Percentiles rank a stretch among this genome's conserved stretches.
These are phyloP conservation scores for Dendrophyllia cribrosa DNA, from an alignment of 64 coral and sea anemone genomes.

Conservation along the genomic window DNA sequence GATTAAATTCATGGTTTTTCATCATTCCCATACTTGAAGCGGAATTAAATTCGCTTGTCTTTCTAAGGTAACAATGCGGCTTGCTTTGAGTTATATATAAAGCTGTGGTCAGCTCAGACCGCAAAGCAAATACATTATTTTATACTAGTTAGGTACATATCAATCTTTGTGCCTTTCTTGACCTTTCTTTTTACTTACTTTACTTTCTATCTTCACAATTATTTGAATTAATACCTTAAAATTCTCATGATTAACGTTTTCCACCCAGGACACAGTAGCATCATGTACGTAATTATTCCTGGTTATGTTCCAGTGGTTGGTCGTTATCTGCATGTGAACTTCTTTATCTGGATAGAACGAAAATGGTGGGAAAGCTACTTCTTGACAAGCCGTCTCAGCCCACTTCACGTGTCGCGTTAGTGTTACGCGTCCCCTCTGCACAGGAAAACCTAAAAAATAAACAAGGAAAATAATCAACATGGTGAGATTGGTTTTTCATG, in stretches of 20 bases:
- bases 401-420: neutral
- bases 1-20: too few species aligned
- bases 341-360: slow-evolving; percentile 82
- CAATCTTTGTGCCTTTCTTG: too few species aligned
- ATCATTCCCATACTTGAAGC: too few species aligned
- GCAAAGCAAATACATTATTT: too few species aligned
- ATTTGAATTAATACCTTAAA: slow-evolving; percentile 5
- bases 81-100: too few species aligned
- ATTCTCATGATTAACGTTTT: slow-evolving; percentile 37
- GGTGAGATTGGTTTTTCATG: too few species aligned
- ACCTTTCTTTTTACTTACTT: too few species aligned
- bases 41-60: too few species aligned
- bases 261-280: slow-evolving; percentile 75
- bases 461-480: neutral
- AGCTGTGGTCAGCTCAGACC: too few species aligned
- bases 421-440: slow-evolving; percentile 24
- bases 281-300: slow-evolving; percentile 59
- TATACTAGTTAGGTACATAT: too few species aligned
- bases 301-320: slow-evolving; percentile 44
- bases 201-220: too few species aligned
- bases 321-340: slow-evolving; percentile 70
- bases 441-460: slow-evolving; percentile 50
- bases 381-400: slow-evolving; percentile 35
- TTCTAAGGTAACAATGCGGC: too few species aligned
- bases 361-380: slow-evolving; percentile 24